Base-by-base conservation (phyloP, 2,797 vertebrate species). In the Aselliscus stoliczkanus region DNA sequence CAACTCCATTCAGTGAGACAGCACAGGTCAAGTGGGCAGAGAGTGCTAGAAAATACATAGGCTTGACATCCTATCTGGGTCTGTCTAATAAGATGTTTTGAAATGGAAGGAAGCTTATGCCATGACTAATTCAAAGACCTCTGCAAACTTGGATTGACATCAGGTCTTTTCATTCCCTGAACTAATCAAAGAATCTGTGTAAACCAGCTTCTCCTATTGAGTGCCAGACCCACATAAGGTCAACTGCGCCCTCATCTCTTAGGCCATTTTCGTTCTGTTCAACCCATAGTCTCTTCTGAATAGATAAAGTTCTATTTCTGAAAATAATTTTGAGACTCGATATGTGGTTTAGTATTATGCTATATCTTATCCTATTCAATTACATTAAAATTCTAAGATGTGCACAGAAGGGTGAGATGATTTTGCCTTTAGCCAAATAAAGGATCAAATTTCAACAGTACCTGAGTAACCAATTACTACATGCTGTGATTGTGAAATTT, bases 81-180 rank as follows among this genome's bases (percentile, higher is more conserved):
- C 97, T 96, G 93, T 88, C 89, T 96, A 96, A 96, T 96, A 93
- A 97, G 86, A 92, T 96, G 42, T 81, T 97, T 96, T 97, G 96
- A 97, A 98, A 97, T 89, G 90, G 94, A 97, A 97, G 97, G 81
- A 87, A 94, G 94, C 93, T 98, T 97, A 98, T 42, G 80, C 62
- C 77, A 77, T 67, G 34, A 69, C 39, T 87, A 82, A 87, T 93
- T 96, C 47, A 98, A 98, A 98, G 96, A 97, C 97, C 97, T 94
- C 86, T 94, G 44, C 92, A 96, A 85, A 47, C 54, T 95, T 90
- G 44, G 1, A 95, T 93, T 84, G 82, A 37, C 88, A 96, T 47
- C 15, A 85, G 83, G 5, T 85, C n/a, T 95, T 95, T 98, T 95
- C 73, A 65, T 44, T 94, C 62, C 94, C 86, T 96, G 75, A 94